Evolutionary conservation across 2,113 vertebrate species (phyloP).

Genomic region (Papio anubis): DNA sequence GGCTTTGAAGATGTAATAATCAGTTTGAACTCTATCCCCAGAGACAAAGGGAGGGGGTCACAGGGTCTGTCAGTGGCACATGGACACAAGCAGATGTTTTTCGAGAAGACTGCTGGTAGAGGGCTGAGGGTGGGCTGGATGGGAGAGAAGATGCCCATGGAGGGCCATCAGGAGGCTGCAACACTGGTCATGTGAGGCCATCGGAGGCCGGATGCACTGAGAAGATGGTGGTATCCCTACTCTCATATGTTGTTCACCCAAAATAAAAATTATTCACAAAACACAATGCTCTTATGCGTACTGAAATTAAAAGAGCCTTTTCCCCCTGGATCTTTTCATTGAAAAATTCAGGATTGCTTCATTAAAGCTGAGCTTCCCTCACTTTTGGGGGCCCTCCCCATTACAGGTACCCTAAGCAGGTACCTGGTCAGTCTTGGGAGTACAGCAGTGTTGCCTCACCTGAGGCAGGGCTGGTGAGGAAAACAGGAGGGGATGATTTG

Average conservation of each 20-base stretch:
- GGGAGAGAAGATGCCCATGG: not conserved
- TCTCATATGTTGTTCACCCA: not conserved
- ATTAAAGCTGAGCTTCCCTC: not conserved
- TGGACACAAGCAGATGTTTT: not conserved
- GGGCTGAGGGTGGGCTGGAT: not conserved
- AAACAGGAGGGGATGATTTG: not conserved
- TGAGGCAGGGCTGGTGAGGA: not conserved
- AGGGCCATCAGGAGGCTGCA: not conserved
- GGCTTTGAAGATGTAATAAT: not conserved
- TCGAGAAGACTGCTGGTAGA: not conserved
- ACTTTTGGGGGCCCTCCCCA: not conserved
- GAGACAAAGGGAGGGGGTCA: not conserved
- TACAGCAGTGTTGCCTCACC: not conserved
- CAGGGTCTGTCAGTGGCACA: not conserved
- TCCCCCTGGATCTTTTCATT: not conserved
- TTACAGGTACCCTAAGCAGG: not conserved
- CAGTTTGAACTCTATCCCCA: not conserved
- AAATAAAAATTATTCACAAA: conserved; percentile 6
- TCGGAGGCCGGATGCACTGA: not conserved
- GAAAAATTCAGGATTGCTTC: not conserved
- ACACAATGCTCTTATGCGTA: not conserved
- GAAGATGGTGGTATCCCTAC: not conserved
- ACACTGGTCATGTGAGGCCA: not conserved
- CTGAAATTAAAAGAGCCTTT: not conserved
- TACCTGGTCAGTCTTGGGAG: not conserved